Base-by-base conservation (phyloP, 1,140 invertebrate species). In the Oscheius sp. region DNA sequence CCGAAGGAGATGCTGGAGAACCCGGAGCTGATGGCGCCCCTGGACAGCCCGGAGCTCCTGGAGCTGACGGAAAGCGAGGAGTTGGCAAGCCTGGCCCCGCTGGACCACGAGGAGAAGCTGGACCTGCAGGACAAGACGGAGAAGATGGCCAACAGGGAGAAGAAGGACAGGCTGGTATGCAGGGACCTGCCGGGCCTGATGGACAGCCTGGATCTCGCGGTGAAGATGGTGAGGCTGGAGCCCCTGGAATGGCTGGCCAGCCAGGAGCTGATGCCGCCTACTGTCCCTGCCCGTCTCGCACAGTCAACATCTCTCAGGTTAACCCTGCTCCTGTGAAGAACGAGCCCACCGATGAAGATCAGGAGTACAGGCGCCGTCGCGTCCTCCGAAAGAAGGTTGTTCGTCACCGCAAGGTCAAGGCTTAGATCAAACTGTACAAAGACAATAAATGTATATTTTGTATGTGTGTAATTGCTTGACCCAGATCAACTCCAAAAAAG, bases 11-110 rank as follows among this genome's bases (percentile, higher is more conserved):
- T 58, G n/a, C 52, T 28, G 52, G 52, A 20, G 52, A 58, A 10
- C 7, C 52, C 23, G 52, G 52, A n/a, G 7, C 28, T 58, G 62
- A n/a, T 7, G 64, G 64, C 61, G 10, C 61, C 3, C 38, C 46
- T 61, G 64, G 64, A 3, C 38, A 64, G 35, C 68, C n/a, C n/a
- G n/a, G n/a, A n/a, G n/a, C 38, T 42, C 64, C 64, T 63, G 64
- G 62, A 64, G 32, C 62, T 10, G n/a, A 15, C 10, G 62, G 62
- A 35, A 64, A 42, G 31, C 7, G 42, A n/a, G n/a, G 62, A 10
- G 13, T 13, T 7, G 38, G 38, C 7, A 42, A 42, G n/a, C 52
- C 52, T 23, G 59, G 59, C 26, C 28, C 32, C 7, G 13, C 59
- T 15, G 59, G 59, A 3, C 15, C 10, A 18, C 23, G 3, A 3